Evolutionary conservation across 2,797 vertebrate genomes (phyloP).

Genomic region (Helostoma temminkii): DNA sequence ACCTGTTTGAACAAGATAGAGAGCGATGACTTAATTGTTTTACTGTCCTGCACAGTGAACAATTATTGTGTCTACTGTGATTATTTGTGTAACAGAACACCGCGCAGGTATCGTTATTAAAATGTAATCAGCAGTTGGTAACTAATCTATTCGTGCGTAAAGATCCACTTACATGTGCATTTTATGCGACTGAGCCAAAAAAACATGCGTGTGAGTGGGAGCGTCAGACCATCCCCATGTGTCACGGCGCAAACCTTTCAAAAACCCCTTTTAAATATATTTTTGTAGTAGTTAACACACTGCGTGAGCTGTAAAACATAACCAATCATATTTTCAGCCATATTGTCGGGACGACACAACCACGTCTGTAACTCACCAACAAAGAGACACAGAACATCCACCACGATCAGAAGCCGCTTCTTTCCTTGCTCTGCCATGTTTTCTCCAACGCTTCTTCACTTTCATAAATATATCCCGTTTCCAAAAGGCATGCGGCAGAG

Average conservation of each 20-base stretch:
- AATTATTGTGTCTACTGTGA: neutral
- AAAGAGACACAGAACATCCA: constrained; percentile 90
- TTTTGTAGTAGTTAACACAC: too few species aligned
- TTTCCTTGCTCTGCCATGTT: constrained; percentile 82
- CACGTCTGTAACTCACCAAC: constrained; percentile 85
- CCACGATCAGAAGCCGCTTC: constrained; percentile 87
- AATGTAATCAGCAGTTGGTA: neutral
- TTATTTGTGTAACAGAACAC: neutral
- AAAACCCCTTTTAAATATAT: too few species aligned
- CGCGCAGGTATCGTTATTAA: neutral
- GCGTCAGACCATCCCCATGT: constrained; percentile 28
- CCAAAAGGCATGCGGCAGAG: neutral
- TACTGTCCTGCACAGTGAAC: neutral
- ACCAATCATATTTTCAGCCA: constrained; percentile 40
- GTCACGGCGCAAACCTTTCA: neutral
- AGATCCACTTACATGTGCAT: constrained; percentile 4
- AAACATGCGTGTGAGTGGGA: neutral
- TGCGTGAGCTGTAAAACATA: neutral
- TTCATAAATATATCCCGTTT: constrained; percentile 33
- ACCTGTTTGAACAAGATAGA: constrained; percentile 66
- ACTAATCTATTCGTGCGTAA: neutral
- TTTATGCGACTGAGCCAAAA: neutral
- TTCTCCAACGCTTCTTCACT: constrained; percentile 36
- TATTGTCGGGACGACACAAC: constrained; percentile 20
- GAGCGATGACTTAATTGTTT: neutral